phyloP scores from a whole-genome alignment of 37 sponge, comb jelly and placozoan species.

The Agelas oroides region DNA sequence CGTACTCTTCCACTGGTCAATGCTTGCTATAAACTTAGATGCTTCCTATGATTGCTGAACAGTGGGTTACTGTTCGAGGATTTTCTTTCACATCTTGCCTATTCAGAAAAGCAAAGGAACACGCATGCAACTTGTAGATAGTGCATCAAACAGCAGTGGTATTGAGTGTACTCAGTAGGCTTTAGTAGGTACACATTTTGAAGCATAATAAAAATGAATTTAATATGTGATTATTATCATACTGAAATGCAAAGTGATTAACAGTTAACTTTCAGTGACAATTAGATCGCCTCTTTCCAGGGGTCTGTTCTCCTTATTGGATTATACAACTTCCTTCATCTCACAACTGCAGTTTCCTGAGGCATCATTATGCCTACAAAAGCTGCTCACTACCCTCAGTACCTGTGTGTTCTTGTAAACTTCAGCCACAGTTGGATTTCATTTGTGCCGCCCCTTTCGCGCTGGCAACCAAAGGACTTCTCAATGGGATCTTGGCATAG shows the following conservation, averaged over 20 bases:
- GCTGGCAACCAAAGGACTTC: conserved; percentile 26
- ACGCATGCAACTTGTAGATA: neutral
- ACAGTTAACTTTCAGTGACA: too few relatives aligned
- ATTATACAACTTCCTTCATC: neutral
- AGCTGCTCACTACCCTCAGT: conserved; percentile 16
- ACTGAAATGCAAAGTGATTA: too few relatives aligned
- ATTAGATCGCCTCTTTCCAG: neutral
- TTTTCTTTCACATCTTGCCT: neutral
- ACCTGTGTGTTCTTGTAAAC: conserved; percentile 20
- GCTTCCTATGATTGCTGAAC: neutral
- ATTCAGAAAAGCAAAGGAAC: conserved; percentile 1
- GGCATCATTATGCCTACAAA: neutral
- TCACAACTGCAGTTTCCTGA: conserved; percentile 15
- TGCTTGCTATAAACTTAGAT: neutral
- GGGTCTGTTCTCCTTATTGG: conserved; percentile 9
- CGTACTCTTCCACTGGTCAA: conserved; percentile 5
- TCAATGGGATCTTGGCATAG: conserved; percentile 23
- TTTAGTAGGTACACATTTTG: too few relatives aligned
- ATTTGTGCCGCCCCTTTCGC: conserved; percentile 16
- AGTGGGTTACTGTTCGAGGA: conserved; percentile 1
- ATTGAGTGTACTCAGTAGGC: too few relatives aligned
- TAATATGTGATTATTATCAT: too few relatives aligned
- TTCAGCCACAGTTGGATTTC: conserved; percentile 23
- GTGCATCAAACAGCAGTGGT: too few relatives aligned
- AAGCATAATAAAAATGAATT: too few relatives aligned